Base-by-base conservation (phyloP, 2,888 invertebrate species). In the Lithodes maja region DNA sequence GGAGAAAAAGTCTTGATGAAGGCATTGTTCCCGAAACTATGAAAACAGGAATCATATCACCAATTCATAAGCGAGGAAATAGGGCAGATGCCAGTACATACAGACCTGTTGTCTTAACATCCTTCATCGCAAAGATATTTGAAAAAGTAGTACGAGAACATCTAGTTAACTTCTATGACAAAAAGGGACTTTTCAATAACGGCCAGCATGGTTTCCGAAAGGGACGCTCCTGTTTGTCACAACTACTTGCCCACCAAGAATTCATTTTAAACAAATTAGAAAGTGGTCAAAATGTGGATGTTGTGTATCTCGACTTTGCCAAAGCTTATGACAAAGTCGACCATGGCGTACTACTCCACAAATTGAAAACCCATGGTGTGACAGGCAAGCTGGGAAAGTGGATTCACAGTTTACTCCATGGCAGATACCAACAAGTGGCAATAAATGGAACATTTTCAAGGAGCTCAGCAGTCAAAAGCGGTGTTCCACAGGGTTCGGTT, bases 271-370 rank as follows among this genome's bases (percentile, higher is more conserved):
- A 82, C 53, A 84, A 84, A 53, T 33, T 84, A 15, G 75, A 52
- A 7, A 53, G 75, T 52, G 84, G 75, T 5, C 74, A 52, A 53
- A 84, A 84, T 74, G 52, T 84, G 54, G 84, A 84, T 84, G 84
- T 84, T 2, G 84, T 84, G 84, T 84, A n/a, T 54, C 17, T 75
- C 12, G 75, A 84, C 52, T 83, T 71, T n/a, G 9, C 71, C 12
- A 71, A 53, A 52, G 74, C 82, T 12, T 68, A 68, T 68, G 82
- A 68, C 15, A 82, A 82, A 15, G 82, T 82, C 9, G 68, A 82
- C 82, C 69, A 82, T 17, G 68, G 68, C 82, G 68, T 82, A 33
- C 69, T 82, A 82, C 52, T 82, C 2, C 82, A 68, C 69, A 82
- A 68, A 52, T 12, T 82, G 49, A 82, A 61, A 49, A 12, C 69